Conservation (phyloP, 2,797 vertebrate species). For the Spinus olivaceus region DNA sequence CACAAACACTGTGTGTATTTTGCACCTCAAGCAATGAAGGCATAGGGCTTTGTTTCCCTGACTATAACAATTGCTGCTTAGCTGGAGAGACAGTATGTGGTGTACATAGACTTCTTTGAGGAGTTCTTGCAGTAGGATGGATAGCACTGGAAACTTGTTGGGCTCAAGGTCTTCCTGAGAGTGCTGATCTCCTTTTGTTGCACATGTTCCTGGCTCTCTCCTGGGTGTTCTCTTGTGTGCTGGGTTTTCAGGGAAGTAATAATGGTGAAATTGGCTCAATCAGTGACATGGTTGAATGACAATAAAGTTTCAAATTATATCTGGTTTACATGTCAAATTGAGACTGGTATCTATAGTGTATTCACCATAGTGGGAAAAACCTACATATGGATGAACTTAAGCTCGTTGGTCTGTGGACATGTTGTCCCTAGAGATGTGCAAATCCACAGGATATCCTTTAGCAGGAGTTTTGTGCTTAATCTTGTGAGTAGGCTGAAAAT, state of each 20-base stretch:
- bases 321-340: neutral
- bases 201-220: rapidly evolving
- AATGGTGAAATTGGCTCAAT: neutral
- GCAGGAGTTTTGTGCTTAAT: neutral
- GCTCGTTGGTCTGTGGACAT: neutral
- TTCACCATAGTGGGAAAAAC: neutral
- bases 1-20: neutral
- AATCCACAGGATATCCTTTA: neutral
- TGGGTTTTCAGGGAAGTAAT: neutral
- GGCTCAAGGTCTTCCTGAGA: neutral
- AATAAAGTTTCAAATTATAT: neutral
- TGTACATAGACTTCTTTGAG: neutral
- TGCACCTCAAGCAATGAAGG: neutral
- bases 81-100: neutral
- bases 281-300: neutral
- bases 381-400: neutral
- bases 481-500: neutral
- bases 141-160: neutral
- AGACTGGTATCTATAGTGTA: neutral
- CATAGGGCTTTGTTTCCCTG: neutral
- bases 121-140: neutral
- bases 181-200: neutral
- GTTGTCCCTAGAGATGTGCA: neutral
- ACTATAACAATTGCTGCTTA: neutral
- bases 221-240: neutral